Percentiles rank a stretch among this genome's conserved stretches.
These are phyloP conservation scores for Oscheius onirici DNA, from an alignment of 2,888 invertebrate species.

Conservation along the genomic window DNA sequence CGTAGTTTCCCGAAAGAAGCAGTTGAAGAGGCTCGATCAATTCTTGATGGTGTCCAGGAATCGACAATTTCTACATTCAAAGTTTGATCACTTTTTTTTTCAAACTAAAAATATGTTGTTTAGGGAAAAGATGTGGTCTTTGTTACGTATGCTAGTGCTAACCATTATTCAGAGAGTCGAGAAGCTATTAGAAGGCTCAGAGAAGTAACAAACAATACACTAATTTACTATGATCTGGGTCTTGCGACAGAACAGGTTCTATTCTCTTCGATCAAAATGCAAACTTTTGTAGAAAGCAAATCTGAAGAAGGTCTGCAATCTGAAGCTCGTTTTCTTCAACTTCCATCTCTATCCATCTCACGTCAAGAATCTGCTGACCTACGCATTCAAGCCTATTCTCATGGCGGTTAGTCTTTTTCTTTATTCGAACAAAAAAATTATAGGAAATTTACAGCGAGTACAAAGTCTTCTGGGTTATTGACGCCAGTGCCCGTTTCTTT, in stretches of 20 bases:
- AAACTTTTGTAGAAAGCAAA: conserved; percentile 10
- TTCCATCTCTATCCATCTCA: conserved; percentile 12
- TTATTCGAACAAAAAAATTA: neutral
- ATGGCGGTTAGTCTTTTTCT: neutral
- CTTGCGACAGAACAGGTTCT: conserved; percentile 1
- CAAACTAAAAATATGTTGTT: neutral
- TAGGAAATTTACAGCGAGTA: conserved; percentile 22
- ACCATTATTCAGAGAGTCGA: conserved; percentile 23
- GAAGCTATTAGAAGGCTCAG: conserved; percentile 5
- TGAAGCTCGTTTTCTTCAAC: conserved; percentile 4
- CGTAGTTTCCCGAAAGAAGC: neutral
- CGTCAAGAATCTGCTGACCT: neutral
- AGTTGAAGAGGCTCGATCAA: neutral
- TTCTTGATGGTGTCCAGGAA: neutral
- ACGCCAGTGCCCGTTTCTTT: conserved; percentile 15
- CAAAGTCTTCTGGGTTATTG: conserved; percentile 25
- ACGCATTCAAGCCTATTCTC: conserved; percentile 28
- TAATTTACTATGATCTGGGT: conserved; percentile 30
- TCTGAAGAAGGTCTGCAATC: conserved; percentile 25
- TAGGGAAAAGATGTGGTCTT: conserved; percentile 25
- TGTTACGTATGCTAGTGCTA: conserved; percentile 31
- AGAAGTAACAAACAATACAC: conserved; percentile 15
- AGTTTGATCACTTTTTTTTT: neutral
- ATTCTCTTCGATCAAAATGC: neutral
- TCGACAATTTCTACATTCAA: neutral